Percentiles rank a stretch among this genome's conserved stretches.
Conservation (phyloP, 1,140 invertebrate genomes). For the Pseudoatta argentina region DNA sequence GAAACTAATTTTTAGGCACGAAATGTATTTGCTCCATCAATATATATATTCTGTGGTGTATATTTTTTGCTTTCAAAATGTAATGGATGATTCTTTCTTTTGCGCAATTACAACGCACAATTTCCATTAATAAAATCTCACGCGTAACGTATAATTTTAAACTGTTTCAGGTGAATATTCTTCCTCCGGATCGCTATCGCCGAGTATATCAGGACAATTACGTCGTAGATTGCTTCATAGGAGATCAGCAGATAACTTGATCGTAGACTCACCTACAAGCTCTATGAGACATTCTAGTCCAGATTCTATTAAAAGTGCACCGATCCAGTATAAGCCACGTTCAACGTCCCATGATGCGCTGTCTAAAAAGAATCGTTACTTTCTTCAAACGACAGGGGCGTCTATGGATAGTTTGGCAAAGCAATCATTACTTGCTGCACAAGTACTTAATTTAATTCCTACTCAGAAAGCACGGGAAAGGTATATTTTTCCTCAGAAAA, state of each 20-base stretch:
- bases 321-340: constrained; percentile 80
- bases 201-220: constrained; percentile 76
- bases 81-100: constrained; percentile 29
- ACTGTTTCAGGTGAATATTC: constrained; percentile 80
- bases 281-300: constrained; percentile 83
- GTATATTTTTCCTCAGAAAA: constrained; percentile 80
- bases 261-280: constrained; percentile 79
- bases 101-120: constrained; percentile 3
- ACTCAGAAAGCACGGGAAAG: constrained; percentile 92
- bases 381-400: constrained; percentile 79
- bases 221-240: constrained; percentile 79
- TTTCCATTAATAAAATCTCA: background rate
- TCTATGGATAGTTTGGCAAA: constrained; percentile 91
- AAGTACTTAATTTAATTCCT: constrained; percentile 92
- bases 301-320: constrained; percentile 84
- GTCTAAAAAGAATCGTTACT: constrained; percentile 78
- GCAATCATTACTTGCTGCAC: constrained; percentile 91
- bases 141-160: constrained; percentile 32
- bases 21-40: constrained; percentile 40
- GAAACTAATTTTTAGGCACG: constrained; percentile 36
- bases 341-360: constrained; percentile 83
- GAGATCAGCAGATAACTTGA: constrained; percentile 83
- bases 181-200: constrained; percentile 81
- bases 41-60: constrained; percentile 37
- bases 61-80: constrained; percentile 51